Evolutionary conservation across 1,140 invertebrate species (phyloP), one percentile per base, ranked within the genome.

Genomic region (Holotrichia oblita): DNA sequence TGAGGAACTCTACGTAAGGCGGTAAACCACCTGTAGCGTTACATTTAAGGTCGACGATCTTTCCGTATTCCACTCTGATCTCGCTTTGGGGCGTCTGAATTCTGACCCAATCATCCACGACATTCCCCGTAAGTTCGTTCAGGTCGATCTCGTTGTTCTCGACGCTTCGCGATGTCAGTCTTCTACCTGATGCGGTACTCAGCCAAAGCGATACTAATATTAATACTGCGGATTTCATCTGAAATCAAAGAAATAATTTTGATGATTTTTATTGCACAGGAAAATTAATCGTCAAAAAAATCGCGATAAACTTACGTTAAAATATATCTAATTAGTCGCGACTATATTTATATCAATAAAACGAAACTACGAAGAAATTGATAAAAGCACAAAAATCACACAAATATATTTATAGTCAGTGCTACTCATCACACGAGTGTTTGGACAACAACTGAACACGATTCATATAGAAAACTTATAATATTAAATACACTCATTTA

Each of bases 1-100:
- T 90, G 69, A 93, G 88, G 93, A 93, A 95, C 80, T 91, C 89
- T 27, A 94, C 88, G 59, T 87, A 89, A n/a, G 93, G 93, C 40
- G 92, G 89, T 42, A 93, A 93, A 10, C 91, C 90, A 0, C 92
- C 93, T 80, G 90, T 87, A 1, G 92, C 92, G 81, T 93, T 91
- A 82, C 93, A 95, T 40, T 89, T 89, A 0, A 94, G 87, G 82
- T 93, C 91, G 0, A 94, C 76, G 0, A 87, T 85, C 0, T 86
- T 79, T 0, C 90, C 91, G 0, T 87, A 79, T 2, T 81, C 75
- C 81, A 89, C 88, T 2, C 84, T 81, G 14, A 89, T 80, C 8
- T 84, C 84, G 0, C 84, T 17, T 0, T 87, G 82, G 0, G 89
- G 89, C 7, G 88, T 83, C 20, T 88, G 85, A 59, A 92, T 87